Evolutionary conservation across 2,113 vertebrate genomes (phyloP).

Genomic region (Gallinago jamesoni): DNA sequence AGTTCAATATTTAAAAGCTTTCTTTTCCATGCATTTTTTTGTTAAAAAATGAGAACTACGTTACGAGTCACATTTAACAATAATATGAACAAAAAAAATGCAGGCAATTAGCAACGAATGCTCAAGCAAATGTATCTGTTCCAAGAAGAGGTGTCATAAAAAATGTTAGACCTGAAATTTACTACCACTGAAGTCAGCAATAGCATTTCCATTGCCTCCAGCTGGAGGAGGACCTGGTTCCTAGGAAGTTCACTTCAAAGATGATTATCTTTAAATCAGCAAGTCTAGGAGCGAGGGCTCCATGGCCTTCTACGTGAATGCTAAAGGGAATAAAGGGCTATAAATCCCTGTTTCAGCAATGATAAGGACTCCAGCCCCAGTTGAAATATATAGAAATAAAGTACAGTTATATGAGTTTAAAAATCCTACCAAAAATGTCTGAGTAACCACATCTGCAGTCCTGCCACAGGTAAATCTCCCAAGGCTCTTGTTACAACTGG

Average conservation of each 20-base stretch:
- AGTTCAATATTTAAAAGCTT: not conserved
- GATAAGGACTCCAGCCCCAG: not conserved
- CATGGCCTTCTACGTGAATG: not conserved
- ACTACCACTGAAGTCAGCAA: not conserved
- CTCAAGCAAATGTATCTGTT: not conserved
- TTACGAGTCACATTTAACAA: not conserved
- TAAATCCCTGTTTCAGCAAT: not conserved
- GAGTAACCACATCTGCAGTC: conserved; percentile 5
- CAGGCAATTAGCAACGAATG: not conserved
- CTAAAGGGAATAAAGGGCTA: conserved; percentile 27
- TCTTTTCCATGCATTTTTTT: not conserved
- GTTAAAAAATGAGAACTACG: not conserved
- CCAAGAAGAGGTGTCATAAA: conserved; percentile 22
- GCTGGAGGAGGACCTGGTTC: conserved; percentile 38
- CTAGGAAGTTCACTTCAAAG: conserved; percentile 49
- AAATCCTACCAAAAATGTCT: conserved; percentile 4
- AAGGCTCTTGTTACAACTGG: not conserved
- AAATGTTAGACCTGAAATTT: conserved; percentile 5
- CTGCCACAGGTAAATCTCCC: conserved; percentile 23
- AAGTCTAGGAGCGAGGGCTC: not conserved
- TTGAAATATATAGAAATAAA: not conserved
- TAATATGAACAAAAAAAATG: not conserved
- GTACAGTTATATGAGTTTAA: not conserved
- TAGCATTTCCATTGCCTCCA: conserved; percentile 17
- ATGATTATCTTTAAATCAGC: conserved; percentile 38